Evolutionary conservation across 2,113 vertebrate genomes (phyloP).

Genomic region (Tympanuchus pallidicinctus): DNA sequence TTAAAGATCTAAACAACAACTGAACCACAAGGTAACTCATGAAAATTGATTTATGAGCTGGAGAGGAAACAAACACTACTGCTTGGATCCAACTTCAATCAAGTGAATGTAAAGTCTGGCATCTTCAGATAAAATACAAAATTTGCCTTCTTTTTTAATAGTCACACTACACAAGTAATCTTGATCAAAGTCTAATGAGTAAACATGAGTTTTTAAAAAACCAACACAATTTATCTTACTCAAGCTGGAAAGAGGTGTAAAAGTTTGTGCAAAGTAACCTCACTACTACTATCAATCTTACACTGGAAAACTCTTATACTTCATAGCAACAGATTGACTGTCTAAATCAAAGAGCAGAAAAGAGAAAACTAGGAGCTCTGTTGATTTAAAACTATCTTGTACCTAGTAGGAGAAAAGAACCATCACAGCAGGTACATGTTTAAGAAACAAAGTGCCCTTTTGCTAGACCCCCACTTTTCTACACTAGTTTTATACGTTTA

Average conservation of each 20-base stretch:
- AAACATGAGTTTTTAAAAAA: neutral
- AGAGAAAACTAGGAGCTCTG: neutral
- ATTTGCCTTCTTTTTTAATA: neutral
- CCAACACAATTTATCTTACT: neutral
- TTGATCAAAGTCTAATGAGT: neutral
- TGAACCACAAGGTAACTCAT: neutral
- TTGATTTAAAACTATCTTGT: neutral
- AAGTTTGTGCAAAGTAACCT: neutral
- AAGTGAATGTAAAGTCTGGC: neutral
- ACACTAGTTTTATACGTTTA: neutral
- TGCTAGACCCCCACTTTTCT: neutral
- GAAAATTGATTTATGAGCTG: neutral
- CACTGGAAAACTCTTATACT: neutral
- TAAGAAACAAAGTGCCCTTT: neutral
- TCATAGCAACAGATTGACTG: neutral
- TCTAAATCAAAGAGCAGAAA: neutral
- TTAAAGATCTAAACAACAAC: neutral
- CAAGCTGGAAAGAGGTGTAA: neutral
- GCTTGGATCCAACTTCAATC: neutral
- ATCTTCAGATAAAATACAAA: neutral
- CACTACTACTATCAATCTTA: neutral
- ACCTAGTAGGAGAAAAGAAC: neutral
- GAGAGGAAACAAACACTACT: neutral
- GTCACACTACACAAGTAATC: neutral
- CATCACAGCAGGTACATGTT: neutral